These are phyloP conservation scores for Brachionus koreanus DNA, from an alignment of 1,140 invertebrate genomes.

Conservation along the genomic window DNA sequence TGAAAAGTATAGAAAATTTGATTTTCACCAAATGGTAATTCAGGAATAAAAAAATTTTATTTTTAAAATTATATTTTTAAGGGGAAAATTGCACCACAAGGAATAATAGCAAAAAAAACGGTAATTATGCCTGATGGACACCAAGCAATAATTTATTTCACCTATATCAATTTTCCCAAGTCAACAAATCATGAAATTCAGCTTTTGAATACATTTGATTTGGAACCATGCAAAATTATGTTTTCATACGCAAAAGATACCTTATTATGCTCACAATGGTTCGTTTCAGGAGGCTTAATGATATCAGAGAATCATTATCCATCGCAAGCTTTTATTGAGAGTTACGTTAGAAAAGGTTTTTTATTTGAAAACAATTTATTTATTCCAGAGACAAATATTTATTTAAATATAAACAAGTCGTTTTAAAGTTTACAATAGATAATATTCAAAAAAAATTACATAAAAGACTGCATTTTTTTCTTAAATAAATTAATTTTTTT, in stretches of 20 bases:
- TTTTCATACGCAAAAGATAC: background rate
- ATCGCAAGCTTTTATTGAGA: background rate
- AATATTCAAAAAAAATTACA: no score
- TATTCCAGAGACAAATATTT: no score
- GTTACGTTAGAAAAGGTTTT: background rate
- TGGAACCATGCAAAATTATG: background rate
- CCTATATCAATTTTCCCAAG: background rate
- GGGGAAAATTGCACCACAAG: background rate
- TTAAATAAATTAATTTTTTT: no score
- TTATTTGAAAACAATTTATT: background rate
- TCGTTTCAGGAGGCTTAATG: background rate
- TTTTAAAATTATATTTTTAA: background rate
- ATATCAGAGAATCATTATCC: background rate
- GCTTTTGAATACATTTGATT: background rate
- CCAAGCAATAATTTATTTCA: background rate
- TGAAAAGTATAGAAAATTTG: no score
- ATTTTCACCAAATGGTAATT: no score
- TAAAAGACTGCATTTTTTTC: no score
- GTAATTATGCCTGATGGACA: background rate
- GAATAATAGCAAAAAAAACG: background rate
- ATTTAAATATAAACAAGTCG: no score
- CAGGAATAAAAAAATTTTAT: no score
- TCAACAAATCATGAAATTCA: no score
- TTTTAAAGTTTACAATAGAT: no score
- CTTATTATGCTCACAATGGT: background rate